A percentile compares a stretch with the other conserved stretches of the same genome.
These are phyloP conservation scores for Eclectus roratus DNA, from an alignment of 2,113 vertebrate genomes.

Conservation along the genomic window DNA sequence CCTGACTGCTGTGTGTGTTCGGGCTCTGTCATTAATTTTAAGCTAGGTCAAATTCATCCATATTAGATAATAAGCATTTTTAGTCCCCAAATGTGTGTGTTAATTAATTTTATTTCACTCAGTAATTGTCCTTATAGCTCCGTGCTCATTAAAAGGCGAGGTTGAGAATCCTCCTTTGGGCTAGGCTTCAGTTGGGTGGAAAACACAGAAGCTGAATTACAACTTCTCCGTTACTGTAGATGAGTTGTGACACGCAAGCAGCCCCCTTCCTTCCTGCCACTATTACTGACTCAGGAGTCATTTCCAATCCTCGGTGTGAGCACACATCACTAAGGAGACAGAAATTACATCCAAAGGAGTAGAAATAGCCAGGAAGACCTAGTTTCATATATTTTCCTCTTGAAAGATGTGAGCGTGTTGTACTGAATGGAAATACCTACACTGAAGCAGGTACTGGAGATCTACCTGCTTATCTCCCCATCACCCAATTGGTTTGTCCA, in stretches of 20 bases:
- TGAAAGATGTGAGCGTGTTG: background rate
- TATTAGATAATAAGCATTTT: slow-evolving; percentile 63
- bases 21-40: slow-evolving; percentile 52
- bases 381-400: background rate
- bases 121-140: slow-evolving; percentile 57
- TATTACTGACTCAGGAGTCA: slow-evolving; percentile 38
- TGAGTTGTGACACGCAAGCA: slow-evolving; percentile 28
- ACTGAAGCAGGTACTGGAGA: background rate
- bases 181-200: slow-evolving; percentile 36
- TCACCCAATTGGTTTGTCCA: background rate
- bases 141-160: slow-evolving; percentile 44
- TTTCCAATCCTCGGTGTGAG: background rate
- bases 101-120: slow-evolving; percentile 66
- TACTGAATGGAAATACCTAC: background rate
- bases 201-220: slow-evolving; percentile 31
- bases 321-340: slow-evolving; percentile 28
- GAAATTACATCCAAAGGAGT: background rate
- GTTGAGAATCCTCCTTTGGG: slow-evolving; percentile 54
- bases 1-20: background rate
- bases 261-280: background rate
- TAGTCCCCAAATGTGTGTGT: slow-evolving; percentile 43
- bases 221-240: slow-evolving; percentile 9
- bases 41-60: slow-evolving; percentile 52
- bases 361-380: slow-evolving; percentile 32
- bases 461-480: background rate